A percentile compares a stretch with the other conserved stretches of the same genome.
Conservation (phyloP, 2,888 invertebrate species). For the Stenolophus ochropezus region DNA sequence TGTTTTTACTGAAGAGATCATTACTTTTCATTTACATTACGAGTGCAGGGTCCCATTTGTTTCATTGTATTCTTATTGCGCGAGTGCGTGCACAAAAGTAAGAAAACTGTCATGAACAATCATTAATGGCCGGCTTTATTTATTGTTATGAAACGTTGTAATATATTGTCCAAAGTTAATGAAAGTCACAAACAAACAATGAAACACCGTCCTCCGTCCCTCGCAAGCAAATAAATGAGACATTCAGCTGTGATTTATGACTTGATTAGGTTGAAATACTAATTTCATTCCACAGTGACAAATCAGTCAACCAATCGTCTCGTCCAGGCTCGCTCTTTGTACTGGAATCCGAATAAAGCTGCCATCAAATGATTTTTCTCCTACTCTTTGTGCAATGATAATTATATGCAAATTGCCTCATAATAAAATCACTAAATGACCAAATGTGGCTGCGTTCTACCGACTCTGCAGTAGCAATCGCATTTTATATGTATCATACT, state of each 20-base stretch:
- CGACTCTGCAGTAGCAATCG: constrained; percentile 17
- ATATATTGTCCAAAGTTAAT: constrained; percentile 32
- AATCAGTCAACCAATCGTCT: constrained; percentile 45
- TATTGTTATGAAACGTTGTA: constrained; percentile 31
- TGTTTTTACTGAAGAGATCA: background rate
- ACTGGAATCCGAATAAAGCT: constrained; percentile 37
- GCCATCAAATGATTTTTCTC: constrained; percentile 52
- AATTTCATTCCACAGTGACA: constrained; percentile 47
- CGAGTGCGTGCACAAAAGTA: background rate
- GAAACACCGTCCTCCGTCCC: background rate
- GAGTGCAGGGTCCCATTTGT: background rate
- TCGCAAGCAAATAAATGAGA: constrained; percentile 40
- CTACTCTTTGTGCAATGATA: constrained; percentile 37
- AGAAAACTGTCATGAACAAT: background rate
- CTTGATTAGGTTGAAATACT: constrained; percentile 49
- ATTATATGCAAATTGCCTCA: constrained; percentile 47
- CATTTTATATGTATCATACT: background rate
- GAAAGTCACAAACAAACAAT: constrained; percentile 37
- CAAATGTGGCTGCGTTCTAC: constrained; percentile 26
- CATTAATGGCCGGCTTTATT: constrained; percentile 1
- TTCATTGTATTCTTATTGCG: background rate
- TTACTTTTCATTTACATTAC: background rate
- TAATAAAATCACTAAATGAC: constrained; percentile 44
- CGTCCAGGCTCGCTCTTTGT: constrained; percentile 14
- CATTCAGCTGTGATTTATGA: constrained; percentile 46